A percentile compares a stretch with the other conserved stretches of the same genome.
Conservation (phyloP, 2,113 vertebrate genomes). For the Rhagologus leucostigma region DNA sequence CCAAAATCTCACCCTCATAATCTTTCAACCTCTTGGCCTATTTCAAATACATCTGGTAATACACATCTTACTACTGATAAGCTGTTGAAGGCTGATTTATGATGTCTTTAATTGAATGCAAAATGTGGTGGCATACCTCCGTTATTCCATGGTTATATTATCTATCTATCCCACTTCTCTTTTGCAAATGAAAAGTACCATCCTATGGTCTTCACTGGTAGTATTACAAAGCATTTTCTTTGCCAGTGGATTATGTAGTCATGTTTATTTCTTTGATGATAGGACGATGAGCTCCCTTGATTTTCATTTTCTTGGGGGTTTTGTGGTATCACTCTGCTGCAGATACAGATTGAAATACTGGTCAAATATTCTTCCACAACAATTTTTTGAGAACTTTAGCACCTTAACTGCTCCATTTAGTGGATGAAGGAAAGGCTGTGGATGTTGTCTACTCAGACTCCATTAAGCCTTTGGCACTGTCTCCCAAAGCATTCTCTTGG, state of each 20-base stretch:
- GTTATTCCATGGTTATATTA: background rate
- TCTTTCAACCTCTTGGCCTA: background rate
- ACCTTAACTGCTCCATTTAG: background rate
- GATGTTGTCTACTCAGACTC: background rate
- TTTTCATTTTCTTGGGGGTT: background rate
- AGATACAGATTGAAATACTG: background rate
- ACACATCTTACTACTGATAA: background rate
- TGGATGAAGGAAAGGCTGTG: background rate
- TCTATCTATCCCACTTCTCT: background rate
- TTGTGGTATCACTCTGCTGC: background rate
- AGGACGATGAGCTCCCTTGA: background rate
- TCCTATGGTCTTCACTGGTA: background rate
- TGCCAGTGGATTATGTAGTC: background rate
- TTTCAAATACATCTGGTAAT: background rate
- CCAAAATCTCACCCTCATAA: background rate
- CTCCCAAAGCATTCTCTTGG: background rate
- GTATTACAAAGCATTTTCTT: background rate
- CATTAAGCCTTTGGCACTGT: background rate
- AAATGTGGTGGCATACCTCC: background rate
- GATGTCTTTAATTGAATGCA: background rate
- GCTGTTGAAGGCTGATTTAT: background rate
- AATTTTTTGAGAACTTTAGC: background rate
- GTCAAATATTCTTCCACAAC: background rate
- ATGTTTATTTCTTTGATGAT: background rate
- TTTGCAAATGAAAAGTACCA: background rate